Evolutionary conservation across 2,888 invertebrate genomes (phyloP).

Genomic region (Magallana nippona): DNA sequence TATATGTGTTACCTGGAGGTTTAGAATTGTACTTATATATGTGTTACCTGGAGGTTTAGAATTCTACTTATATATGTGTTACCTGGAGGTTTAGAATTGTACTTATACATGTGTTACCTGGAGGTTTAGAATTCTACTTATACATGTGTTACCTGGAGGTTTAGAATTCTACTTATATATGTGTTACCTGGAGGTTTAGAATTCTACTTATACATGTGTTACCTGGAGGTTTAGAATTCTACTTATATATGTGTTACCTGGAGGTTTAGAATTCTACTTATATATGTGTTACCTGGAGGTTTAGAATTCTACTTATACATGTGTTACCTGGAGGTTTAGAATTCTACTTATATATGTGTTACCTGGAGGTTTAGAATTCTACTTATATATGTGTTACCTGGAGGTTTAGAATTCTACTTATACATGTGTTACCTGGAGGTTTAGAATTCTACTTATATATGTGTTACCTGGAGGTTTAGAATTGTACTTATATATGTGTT

Average conservation of each 20-base stretch:
- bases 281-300: too few species aligned
- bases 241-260: constrained; percentile 56
- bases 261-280: too few species aligned
- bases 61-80: too few species aligned
- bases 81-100: neutral
- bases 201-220: too few species aligned
- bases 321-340: constrained; percentile 64
- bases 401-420: too few species aligned
- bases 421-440: too few species aligned
- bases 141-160: too few species aligned
- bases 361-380: neutral
- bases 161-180: neutral
- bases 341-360: too few species aligned
- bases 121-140: too few species aligned
- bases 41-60: constrained; percentile 64
- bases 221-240: neutral
- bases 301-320: neutral
- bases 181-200: constrained; percentile 64
- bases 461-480: constrained; percentile 64
- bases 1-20: too few species aligned
- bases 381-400: constrained; percentile 56
- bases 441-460: neutral
- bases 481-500: too few species aligned
- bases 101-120: constrained; percentile 56
- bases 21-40: neutral